These are phyloP conservation scores for Arctocebus calabarensis DNA, from an alignment of 2,797 vertebrate species.

Conservation along the genomic window DNA sequence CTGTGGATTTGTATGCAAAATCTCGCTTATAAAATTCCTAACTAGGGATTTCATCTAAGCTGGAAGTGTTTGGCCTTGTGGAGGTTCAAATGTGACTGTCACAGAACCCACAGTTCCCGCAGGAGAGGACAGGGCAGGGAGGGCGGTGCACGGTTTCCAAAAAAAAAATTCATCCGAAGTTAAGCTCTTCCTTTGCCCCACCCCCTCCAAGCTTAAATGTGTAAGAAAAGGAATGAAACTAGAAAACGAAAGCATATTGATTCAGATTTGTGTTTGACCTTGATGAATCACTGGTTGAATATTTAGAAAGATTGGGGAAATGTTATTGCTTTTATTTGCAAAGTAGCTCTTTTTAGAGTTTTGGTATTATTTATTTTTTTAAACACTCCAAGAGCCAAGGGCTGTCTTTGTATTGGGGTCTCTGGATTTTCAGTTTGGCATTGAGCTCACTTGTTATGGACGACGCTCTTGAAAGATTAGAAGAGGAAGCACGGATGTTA, in stretches of 20 bases:
- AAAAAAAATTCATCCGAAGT: neutral
- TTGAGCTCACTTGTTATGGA: neutral
- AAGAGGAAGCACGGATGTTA: neutral
- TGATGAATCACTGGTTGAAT: slow-evolving; percentile 18
- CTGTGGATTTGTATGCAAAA: slow-evolving; percentile 18
- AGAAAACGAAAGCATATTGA: neutral
- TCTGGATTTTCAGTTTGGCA: neutral
- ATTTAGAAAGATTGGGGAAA: neutral
- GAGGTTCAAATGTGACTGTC: neutral
- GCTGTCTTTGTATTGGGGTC: neutral
- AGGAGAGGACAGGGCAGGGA: too few relatives aligned
- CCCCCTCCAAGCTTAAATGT: neutral
- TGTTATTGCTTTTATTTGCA: slow-evolving; percentile 49
- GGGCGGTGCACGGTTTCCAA: too few relatives aligned
- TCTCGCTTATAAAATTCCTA: neutral
- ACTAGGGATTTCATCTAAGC: neutral
- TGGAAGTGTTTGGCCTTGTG: slow-evolving; percentile 1
- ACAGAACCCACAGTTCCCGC: neutral
- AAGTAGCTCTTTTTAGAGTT: neutral
- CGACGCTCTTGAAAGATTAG: neutral
- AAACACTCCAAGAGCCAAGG: neutral
- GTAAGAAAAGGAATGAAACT: neutral
- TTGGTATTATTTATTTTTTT: neutral
- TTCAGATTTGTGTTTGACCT: neutral
- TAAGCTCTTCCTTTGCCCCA: neutral